A percentile compares a stretch with the other conserved stretches of the same genome.
Evolutionary conservation across 2,888 invertebrate genomes (phyloP).

Genomic region (Noctua comes): DNA sequence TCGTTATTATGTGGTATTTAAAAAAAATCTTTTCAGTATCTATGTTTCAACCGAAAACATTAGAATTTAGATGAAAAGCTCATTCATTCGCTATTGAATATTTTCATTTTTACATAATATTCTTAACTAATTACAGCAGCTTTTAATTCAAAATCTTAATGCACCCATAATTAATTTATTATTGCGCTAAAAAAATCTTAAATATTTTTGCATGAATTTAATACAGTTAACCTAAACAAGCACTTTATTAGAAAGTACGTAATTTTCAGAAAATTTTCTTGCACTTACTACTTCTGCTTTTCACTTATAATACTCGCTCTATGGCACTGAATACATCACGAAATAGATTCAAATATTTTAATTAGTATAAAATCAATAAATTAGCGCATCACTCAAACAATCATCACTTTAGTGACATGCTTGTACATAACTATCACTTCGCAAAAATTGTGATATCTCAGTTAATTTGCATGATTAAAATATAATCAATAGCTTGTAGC

Average conservation of each 20-base stretch:
- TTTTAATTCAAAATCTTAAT: background rate
- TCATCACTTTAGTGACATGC: background rate
- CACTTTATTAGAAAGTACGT: no score
- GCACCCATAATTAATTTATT: background rate
- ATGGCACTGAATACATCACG: background rate
- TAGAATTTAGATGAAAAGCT: constrained; percentile 5
- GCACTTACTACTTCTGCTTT: background rate
- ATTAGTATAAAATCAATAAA: background rate
- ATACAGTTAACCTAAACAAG: no score
- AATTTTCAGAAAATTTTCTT: background rate
- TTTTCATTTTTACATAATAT: background rate
- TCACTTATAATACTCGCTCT: background rate
- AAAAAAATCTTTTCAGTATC: background rate
- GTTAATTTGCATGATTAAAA: no score
- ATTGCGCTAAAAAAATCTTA: background rate
- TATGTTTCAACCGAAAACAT: background rate
- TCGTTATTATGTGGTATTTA: background rate
- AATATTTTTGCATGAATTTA: constrained; percentile 1
- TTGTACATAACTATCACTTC: background rate
- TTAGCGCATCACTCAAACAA: background rate
- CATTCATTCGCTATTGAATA: background rate
- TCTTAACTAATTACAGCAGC: background rate
- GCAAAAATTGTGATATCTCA: no score
- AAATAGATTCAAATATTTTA: background rate
- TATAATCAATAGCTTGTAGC: no score